Conservation (phyloP, 2,113 vertebrate genomes). For the Coryphaenoides rupestris region DNA sequence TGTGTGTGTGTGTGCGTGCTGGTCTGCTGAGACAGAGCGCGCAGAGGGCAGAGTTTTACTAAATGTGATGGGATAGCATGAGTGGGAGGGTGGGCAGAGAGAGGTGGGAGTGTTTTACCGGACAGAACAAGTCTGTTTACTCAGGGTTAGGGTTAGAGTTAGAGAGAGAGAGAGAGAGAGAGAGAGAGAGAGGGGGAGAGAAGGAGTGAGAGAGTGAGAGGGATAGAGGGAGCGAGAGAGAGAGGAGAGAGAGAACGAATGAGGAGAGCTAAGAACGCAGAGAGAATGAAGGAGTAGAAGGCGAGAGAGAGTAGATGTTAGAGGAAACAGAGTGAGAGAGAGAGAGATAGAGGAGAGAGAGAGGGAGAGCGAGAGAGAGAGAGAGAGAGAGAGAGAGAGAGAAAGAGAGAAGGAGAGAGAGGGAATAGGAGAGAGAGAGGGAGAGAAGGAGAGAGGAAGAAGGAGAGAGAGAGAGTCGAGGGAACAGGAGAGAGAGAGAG, state of each 20-base stretch:
- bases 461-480: background rate
- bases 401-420: background rate
- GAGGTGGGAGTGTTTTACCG: slow-evolving; percentile 29
- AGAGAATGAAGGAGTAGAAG: background rate
- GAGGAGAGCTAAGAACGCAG: too few species aligned
- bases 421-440: background rate
- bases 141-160: too few species aligned
- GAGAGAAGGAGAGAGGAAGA: background rate
- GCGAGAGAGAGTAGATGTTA: slow-evolving; percentile 5
- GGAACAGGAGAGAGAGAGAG: slow-evolving; percentile 26
- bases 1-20: background rate
- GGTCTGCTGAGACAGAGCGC: slow-evolving; percentile 35
- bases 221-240: slow-evolving; percentile 1
- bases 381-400: too few species aligned
- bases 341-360: background rate
- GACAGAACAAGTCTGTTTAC: too few species aligned
- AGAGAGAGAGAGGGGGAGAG: slow-evolving; percentile 25
- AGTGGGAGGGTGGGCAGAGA: slow-evolving; percentile 25
- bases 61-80: slow-evolving; percentile 63
- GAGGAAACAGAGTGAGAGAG: too few species aligned
- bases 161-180: too few species aligned
- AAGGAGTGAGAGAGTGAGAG: slow-evolving; percentile 6
- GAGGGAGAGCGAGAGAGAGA: slow-evolving; percentile 4
- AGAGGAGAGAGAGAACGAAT: slow-evolving; percentile 11
- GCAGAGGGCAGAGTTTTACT: slow-evolving; percentile 47